Evolutionary conservation across 2,113 vertebrate genomes (phyloP).

Genomic region (Coreoperca whiteheadi): DNA sequence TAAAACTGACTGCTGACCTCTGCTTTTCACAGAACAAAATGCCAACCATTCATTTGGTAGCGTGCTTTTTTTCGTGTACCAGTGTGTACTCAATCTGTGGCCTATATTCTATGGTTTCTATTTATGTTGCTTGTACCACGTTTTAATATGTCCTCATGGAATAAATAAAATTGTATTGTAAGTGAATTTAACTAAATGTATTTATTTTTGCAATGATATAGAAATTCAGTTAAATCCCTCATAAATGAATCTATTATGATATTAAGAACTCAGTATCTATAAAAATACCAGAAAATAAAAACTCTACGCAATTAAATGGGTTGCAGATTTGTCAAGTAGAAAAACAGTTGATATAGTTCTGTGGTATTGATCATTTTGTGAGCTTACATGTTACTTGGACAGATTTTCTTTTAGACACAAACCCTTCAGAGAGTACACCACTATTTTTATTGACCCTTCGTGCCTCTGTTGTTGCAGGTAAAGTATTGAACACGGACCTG

Average conservation of each 20-base stretch:
- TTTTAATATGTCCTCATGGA: neutral
- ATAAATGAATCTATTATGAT: neutral
- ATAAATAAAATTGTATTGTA: neutral
- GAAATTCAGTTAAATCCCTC: neutral
- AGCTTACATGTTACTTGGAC: slow-evolving; percentile 31
- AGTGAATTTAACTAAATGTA: slow-evolving; percentile 3
- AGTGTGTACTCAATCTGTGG: neutral
- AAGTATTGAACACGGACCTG: slow-evolving; percentile 97
- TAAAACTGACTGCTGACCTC: neutral
- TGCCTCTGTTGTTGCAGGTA: slow-evolving; percentile 85
- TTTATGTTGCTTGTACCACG: neutral
- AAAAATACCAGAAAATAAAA: neutral
- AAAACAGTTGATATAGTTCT: slow-evolving; percentile 14
- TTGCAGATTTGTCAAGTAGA: neutral
- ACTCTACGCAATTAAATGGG: neutral
- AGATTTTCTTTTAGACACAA: slow-evolving; percentile 33
- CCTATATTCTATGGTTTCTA: neutral
- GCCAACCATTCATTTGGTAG: neutral
- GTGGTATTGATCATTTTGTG: slow-evolving; percentile 33
- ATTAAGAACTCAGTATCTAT: neutral
- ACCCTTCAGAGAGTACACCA: slow-evolving; percentile 4
- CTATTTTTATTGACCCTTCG: slow-evolving; percentile 49
- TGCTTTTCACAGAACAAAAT: neutral
- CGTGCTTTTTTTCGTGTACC: neutral
- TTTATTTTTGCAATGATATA: neutral